phyloP scores from a whole-genome alignment of 2,888 invertebrate genomes.

The Plutella xylostella region DNA sequence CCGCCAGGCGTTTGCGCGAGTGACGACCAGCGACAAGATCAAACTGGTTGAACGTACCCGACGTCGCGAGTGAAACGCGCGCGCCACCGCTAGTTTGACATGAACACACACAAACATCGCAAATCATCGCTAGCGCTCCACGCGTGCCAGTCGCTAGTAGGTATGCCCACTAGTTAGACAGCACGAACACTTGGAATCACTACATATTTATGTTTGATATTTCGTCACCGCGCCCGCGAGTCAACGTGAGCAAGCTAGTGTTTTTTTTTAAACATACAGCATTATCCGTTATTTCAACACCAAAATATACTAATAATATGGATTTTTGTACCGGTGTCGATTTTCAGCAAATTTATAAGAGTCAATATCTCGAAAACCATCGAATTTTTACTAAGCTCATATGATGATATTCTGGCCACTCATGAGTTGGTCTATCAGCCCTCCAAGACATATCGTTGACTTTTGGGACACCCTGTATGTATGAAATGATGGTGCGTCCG shows the following conservation, averaged over 20 bases:
- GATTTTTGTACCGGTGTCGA: no score
- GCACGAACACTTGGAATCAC: slow-evolving; percentile 22
- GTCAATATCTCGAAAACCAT: no score
- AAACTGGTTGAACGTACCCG: slow-evolving; percentile 20
- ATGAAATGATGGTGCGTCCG: no score
- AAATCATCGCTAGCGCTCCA: slow-evolving; percentile 15
- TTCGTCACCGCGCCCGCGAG: slow-evolving; percentile 17
- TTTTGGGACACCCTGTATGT: no score
- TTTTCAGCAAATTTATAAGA: no score
- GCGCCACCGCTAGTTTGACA: slow-evolving; percentile 20
- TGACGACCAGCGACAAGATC: slow-evolving; percentile 16
- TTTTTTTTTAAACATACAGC: no score
- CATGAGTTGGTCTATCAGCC: no score
- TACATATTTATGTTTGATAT: slow-evolving; percentile 20
- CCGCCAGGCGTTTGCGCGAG: slow-evolving; percentile 20
- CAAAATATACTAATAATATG: no score
- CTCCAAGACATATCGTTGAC: no score
- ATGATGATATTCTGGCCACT: no score
- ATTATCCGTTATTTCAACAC: no score
- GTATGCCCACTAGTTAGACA: slow-evolving; percentile 20
- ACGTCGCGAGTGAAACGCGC: slow-evolving; percentile 19
- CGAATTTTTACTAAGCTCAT: no score
- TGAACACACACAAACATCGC: slow-evolving; percentile 22
- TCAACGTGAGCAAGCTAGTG: slow-evolving; percentile 15
- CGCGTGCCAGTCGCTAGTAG: slow-evolving; percentile 18